Evolutionary conservation across 2,113 vertebrate species (phyloP).

Genomic region (Girardinichthys multiradiatus): DNA sequence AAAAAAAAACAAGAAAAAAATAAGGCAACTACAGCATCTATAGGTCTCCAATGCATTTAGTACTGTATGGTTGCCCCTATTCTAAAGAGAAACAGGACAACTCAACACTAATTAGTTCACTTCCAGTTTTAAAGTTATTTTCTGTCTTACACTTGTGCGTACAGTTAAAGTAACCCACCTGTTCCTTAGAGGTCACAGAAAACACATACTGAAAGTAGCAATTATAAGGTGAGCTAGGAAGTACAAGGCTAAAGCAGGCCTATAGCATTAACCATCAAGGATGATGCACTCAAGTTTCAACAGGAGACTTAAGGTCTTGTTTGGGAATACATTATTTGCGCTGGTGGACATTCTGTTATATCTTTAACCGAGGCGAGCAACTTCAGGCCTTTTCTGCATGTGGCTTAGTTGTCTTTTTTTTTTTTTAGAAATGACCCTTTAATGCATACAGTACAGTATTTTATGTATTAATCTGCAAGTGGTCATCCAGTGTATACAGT

Average conservation of each 20-base stretch:
- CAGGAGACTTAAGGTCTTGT: conserved; percentile 65
- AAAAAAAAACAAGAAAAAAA: conserved; percentile 53
- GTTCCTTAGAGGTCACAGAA: conserved; percentile 8
- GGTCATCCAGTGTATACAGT: conserved; percentile 24
- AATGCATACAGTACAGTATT: not conserved
- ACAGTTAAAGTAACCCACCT: conserved; percentile 3
- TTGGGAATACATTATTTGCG: conserved; percentile 22
- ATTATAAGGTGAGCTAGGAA: conserved; percentile 6
- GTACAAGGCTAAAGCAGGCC: conserved; percentile 47
- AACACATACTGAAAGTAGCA: conserved; percentile 9
- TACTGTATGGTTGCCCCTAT: conserved; percentile 10
- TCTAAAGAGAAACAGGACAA: conserved; percentile 18
- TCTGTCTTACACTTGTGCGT: not conserved
- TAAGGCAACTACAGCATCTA: conserved; percentile 83
- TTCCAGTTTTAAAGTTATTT: conserved; percentile 32
- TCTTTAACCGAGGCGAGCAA: conserved; percentile 39
- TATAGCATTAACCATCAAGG: conserved; percentile 48
- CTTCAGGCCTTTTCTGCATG: conserved; percentile 15
- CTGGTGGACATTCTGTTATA: conserved; percentile 40
- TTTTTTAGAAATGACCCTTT: not conserved
- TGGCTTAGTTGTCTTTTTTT: not conserved
- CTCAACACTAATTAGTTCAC: conserved; percentile 9
- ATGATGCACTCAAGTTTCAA: conserved; percentile 72
- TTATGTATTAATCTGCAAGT: not conserved
- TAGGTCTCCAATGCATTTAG: conserved; percentile 66